Conservation (phyloP, 1,140 invertebrate species). For the Hestina assimilis region DNA sequence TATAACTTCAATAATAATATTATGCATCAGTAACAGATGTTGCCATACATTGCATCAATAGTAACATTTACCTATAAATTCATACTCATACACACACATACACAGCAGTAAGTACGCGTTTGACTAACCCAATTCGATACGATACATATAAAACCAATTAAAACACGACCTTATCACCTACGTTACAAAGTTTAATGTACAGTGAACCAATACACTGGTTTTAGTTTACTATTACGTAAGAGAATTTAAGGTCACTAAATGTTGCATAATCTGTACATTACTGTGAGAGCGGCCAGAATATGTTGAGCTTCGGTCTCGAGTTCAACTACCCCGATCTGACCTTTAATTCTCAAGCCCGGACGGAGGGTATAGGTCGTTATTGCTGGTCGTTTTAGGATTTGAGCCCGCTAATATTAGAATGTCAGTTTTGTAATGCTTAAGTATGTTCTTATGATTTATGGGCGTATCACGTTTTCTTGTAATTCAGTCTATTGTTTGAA, state of each 20-base stretch:
- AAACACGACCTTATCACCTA: background rate
- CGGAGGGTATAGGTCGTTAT: constrained; percentile 19
- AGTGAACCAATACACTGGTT: constrained; percentile 22
- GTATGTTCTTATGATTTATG: constrained; percentile 38
- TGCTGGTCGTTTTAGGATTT: constrained; percentile 30
- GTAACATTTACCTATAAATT: constrained; percentile 24
- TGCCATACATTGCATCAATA: constrained; percentile 22
- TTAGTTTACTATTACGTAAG: constrained; percentile 38
- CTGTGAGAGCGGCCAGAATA: constrained; percentile 31
- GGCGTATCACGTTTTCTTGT: constrained; percentile 25
- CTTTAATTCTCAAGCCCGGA: constrained; percentile 4
- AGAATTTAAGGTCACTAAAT: constrained; percentile 40
- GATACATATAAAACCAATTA: background rate
- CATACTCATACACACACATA: constrained; percentile 27
- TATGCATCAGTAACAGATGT: constrained; percentile 22
- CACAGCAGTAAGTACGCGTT: constrained; percentile 29
- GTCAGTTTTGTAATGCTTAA: constrained; percentile 37
- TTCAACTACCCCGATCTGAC: constrained; percentile 25
- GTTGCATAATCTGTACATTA: constrained; percentile 38
- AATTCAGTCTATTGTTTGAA: constrained; percentile 27
- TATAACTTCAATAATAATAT: constrained; percentile 11
- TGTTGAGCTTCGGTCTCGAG: constrained; percentile 17
- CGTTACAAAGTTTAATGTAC: constrained; percentile 23
- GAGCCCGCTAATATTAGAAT: constrained; percentile 43
- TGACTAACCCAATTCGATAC: constrained; percentile 39